Conservation (phyloP, 2,888 invertebrate genomes). For the Julus scandinavius region DNA sequence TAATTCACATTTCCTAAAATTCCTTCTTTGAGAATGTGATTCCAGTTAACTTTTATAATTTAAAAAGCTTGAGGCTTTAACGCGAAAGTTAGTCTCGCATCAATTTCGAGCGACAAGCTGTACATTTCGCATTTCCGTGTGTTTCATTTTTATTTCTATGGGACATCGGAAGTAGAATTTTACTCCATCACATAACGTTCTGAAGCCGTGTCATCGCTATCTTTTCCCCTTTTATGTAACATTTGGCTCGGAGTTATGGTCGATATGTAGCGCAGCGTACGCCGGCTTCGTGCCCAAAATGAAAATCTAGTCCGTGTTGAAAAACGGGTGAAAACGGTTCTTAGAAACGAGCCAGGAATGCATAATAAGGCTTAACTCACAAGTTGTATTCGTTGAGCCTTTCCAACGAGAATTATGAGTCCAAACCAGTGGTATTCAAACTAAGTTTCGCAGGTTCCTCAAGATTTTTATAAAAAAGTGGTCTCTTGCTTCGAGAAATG, state of each 20-base stretch:
- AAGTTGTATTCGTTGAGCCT: too few relatives aligned
- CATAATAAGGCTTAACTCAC: too few relatives aligned
- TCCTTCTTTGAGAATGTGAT: too few relatives aligned
- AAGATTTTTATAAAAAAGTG: too few relatives aligned
- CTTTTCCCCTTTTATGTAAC: background rate
- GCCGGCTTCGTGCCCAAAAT: background rate
- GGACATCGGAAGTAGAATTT: background rate
- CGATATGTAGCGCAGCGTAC: background rate
- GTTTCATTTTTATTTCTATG: background rate
- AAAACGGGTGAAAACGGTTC: background rate
- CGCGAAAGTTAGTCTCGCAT: too few relatives aligned
- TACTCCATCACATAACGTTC: background rate
- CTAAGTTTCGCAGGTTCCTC: too few relatives aligned
- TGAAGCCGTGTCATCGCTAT: background rate
- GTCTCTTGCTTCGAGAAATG: too few relatives aligned
- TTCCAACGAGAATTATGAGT: too few relatives aligned
- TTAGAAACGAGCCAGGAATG: conserved; percentile 10
- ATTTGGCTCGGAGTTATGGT: background rate
- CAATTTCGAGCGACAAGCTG: too few relatives aligned
- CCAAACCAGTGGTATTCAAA: too few relatives aligned
- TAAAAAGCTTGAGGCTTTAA: too few relatives aligned
- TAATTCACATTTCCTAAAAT: too few relatives aligned
- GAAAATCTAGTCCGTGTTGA: background rate
- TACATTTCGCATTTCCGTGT: background rate
- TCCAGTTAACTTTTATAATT: background rate